Evolutionary conservation across 2,797 vertebrate genomes (phyloP).

Genomic region (Anas acuta): DNA sequence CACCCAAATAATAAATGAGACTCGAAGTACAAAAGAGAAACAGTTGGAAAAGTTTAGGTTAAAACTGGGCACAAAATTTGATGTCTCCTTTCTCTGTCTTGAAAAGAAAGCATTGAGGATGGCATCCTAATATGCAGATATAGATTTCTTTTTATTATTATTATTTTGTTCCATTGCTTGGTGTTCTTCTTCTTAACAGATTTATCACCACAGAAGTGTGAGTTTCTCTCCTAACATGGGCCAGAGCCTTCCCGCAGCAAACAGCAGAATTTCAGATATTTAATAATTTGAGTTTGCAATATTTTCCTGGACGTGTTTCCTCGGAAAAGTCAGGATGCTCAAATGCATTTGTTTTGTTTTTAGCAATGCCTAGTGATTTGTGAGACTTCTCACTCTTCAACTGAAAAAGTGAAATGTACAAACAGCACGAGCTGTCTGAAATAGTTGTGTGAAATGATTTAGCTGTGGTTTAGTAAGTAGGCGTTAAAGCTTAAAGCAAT

Average conservation of each 20-base stretch:
- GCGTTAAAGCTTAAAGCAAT: not conserved
- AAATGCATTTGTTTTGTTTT: not conserved
- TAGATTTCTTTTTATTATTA: not conserved
- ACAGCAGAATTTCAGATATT: not conserved
- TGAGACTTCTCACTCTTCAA: not conserved
- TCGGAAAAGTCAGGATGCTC: not conserved
- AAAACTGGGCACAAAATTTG: not conserved
- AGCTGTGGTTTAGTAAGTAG: not conserved
- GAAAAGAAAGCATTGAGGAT: not conserved
- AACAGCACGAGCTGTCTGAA: not conserved
- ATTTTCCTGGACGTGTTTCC: not conserved
- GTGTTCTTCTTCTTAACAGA: not conserved
- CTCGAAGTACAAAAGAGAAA: not conserved
- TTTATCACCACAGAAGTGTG: not conserved
- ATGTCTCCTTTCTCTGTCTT: not conserved
- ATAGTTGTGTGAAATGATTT: not conserved
- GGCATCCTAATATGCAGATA: not conserved
- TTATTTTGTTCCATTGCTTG: rapidly evolving
- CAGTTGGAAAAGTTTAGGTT: not conserved
- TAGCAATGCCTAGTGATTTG: not conserved
- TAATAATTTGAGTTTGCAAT: not conserved
- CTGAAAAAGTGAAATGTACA: not conserved
- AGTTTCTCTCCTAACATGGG: not conserved
- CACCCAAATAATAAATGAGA: not conserved
- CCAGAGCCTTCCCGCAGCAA: not conserved